These are phyloP conservation scores for Parelbella ahira DNA, from an alignment of 2,888 invertebrate genomes.

Conservation along the genomic window DNA sequence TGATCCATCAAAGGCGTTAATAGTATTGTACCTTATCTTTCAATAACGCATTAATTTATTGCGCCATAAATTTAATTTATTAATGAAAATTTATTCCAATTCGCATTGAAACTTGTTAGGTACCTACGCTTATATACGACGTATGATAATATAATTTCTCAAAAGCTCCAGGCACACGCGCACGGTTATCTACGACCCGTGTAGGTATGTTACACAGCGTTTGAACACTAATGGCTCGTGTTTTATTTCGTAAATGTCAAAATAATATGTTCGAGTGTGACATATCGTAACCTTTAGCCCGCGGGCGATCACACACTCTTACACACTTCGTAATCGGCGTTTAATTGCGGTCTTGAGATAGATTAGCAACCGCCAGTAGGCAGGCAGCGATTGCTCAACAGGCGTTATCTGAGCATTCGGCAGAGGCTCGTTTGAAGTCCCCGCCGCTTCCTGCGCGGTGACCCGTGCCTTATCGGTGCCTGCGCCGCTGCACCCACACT, in stretches of 20 bases:
- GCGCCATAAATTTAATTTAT: slow-evolving; percentile 12
- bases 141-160: not conserved
- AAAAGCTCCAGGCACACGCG: not conserved
- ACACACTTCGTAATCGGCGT: slow-evolving; percentile 25
- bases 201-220: slow-evolving; percentile 6
- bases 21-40: slow-evolving; percentile 17
- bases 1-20: slow-evolving; percentile 15
- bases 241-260: slow-evolving; percentile 22
- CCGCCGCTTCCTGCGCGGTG: slow-evolving; percentile 71
- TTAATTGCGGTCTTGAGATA: slow-evolving; percentile 42
- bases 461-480: slow-evolving; percentile 45
- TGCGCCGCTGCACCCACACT: too few relatives aligned
- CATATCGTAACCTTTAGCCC: slow-evolving; percentile 26
- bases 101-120: too few relatives aligned
- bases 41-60: slow-evolving; percentile 17
- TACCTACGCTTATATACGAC: too few relatives aligned
- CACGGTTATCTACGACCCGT: slow-evolving; percentile 6
- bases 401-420: slow-evolving; percentile 51
- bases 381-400: slow-evolving; percentile 52
- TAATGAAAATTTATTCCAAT: too few relatives aligned
- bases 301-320: slow-evolving; percentile 13
- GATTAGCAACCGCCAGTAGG: slow-evolving; percentile 45
- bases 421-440: slow-evolving; percentile 54
- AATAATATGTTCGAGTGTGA: slow-evolving; percentile 22
- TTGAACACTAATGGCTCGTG: slow-evolving; percentile 14